Evolutionary conservation across 2,888 invertebrate species (phyloP).

Genomic region (Trachelus stipa): DNA sequence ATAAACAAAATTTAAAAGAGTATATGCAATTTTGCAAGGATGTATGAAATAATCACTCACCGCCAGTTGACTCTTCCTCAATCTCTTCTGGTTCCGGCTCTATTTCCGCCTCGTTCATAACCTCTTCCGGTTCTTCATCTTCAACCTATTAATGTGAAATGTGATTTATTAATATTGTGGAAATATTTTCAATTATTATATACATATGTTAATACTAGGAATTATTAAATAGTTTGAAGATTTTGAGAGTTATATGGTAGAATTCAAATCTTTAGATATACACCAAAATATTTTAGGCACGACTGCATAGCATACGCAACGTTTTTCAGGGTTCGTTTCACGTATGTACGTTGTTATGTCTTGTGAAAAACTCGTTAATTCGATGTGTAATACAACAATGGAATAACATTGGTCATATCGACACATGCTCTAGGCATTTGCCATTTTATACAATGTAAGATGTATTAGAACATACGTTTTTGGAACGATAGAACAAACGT

Average conservation of each 20-base stretch:
- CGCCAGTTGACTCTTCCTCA: constrained; percentile 60
- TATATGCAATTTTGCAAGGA: background rate
- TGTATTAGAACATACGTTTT: background rate
- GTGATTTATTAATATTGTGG: background rate
- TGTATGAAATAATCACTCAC: constrained; percentile 37
- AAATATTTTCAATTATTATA: background rate
- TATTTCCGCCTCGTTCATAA: constrained; percentile 52
- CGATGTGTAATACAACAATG: background rate
- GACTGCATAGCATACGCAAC: too few relatives aligned
- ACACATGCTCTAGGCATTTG: background rate
- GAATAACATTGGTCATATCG: background rate
- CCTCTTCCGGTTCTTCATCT: constrained; percentile 55
- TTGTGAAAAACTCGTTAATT: background rate
- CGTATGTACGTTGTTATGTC: background rate
- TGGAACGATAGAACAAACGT: background rate
- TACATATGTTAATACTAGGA: background rate
- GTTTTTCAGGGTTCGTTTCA: too few relatives aligned
- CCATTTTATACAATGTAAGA: too few relatives aligned
- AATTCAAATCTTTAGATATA: background rate
- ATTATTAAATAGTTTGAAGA: background rate
- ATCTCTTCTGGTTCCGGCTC: constrained; percentile 52
- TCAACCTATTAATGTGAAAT: constrained; percentile 38
- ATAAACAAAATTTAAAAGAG: constrained; percentile 3
- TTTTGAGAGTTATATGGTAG: background rate
- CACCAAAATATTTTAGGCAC: too few relatives aligned